Evolutionary conservation across 2,888 invertebrate genomes (phyloP).

Genomic region (Flexamia atlantica): DNA sequence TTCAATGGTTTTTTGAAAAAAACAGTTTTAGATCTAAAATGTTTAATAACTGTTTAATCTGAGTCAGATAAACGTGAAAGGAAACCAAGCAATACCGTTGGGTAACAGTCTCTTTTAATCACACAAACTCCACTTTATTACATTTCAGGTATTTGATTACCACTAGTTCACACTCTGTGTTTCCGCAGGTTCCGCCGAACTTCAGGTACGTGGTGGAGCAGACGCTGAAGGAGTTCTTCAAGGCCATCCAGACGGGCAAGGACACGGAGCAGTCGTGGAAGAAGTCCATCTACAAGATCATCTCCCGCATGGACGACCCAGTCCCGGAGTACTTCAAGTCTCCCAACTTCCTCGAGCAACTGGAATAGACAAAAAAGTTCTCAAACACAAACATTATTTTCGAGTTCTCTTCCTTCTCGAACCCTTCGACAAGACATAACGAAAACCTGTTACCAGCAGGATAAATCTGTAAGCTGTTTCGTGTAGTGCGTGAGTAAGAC

Average conservation of each 20-base stretch:
- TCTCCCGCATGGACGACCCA: constrained; percentile 98
- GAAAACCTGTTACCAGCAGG: constrained; percentile 51
- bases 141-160: no score
- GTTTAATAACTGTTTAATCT: no score
- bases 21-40: no score
- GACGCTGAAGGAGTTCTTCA: constrained; percentile 99
- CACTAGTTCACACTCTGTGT: no score
- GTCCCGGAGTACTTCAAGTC: constrained; percentile 99
- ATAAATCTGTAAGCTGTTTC: constrained; percentile 69
- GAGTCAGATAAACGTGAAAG: no score
- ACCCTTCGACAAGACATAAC: constrained; percentile 61
- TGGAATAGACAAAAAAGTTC: constrained; percentile 83
- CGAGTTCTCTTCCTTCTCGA: constrained; percentile 42
- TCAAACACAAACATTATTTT: constrained; percentile 31
- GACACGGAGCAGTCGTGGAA: constrained; percentile 99
- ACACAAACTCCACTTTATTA: no score
- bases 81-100: no score
- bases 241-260: constrained; percentile 97
- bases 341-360: constrained; percentile 99
- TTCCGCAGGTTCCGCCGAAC: constrained; percentile 94
- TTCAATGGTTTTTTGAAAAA: no score
- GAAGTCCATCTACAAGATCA: constrained; percentile 99
- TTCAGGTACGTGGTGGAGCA: constrained; percentile 98
- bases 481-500: constrained; percentile 67
- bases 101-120: no score